A percentile compares a stretch with the other conserved stretches of the same genome.
These are phyloP conservation scores for Leucopsar rothschildi DNA, from an alignment of 2,113 vertebrate species.

Conservation along the genomic window DNA sequence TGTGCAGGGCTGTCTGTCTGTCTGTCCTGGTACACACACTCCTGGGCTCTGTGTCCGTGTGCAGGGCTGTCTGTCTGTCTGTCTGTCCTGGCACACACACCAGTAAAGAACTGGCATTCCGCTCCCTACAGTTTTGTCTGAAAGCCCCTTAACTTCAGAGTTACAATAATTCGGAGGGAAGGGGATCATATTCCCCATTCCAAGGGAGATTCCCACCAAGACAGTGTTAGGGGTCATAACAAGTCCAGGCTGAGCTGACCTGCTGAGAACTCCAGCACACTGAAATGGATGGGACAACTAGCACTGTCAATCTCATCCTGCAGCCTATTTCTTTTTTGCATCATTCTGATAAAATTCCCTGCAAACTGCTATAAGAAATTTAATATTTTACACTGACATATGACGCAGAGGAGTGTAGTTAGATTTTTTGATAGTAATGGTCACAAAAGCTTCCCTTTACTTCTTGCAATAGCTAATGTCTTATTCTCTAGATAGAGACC, in stretches of 20 bases:
- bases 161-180: rapidly evolving
- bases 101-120: too few species aligned
- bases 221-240: neutral
- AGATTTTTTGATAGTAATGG: neutral
- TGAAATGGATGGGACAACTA: neutral
- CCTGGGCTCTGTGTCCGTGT: too few species aligned
- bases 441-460: neutral
- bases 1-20: too few species aligned
- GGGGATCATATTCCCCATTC: neutral
- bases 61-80: too few species aligned
- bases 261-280: neutral
- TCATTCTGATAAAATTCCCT: neutral
- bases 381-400: neutral
- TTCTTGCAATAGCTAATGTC: neutral
- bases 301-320: neutral
- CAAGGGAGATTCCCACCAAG: neutral
- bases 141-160: neutral
- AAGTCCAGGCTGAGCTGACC: neutral
- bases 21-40: too few species aligned
- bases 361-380: neutral
- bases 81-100: too few species aligned
- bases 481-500: neutral
- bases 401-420: neutral
- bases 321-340: neutral
- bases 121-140: too few species aligned